phyloP scores from a whole-genome alignment of 2,888 invertebrate genomes.

The Sarcophaga subvicina region DNA sequence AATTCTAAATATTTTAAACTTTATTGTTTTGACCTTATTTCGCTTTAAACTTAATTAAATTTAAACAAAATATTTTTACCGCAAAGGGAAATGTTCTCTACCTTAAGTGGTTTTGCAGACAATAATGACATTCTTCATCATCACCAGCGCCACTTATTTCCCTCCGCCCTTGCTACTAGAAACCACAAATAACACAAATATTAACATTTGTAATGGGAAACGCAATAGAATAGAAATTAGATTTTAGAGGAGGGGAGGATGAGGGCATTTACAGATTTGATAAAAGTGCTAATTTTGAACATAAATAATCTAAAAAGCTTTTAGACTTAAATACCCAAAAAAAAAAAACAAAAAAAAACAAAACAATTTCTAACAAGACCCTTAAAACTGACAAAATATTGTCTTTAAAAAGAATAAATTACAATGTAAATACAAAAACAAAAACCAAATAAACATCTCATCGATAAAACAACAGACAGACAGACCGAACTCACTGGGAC shows the following conservation, averaged over 20 bases:
- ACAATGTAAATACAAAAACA: constrained; percentile 50
- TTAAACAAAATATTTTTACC: neutral
- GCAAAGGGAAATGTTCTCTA: neutral
- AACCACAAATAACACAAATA: constrained; percentile 19
- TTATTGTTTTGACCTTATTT: constrained; percentile 3
- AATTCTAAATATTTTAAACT: neutral
- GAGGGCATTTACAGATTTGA: constrained; percentile 38
- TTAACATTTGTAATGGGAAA: constrained; percentile 47
- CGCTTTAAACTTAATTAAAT: constrained; percentile 2
- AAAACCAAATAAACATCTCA: constrained; percentile 4
- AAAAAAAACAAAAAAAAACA: neutral
- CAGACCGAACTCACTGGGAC: constrained; percentile 31
- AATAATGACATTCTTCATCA: neutral
- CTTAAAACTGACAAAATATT: constrained; percentile 62
- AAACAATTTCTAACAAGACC: constrained; percentile 39
- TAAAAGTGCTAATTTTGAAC: constrained; percentile 61
- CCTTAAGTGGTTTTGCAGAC: constrained; percentile 55
- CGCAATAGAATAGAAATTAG: constrained; percentile 21
- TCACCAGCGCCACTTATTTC: constrained; percentile 8
- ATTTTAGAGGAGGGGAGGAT: neutral
- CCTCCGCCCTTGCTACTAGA: neutral
- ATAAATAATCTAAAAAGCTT: constrained; percentile 65
- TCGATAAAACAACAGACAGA: neutral
- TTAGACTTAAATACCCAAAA: constrained; percentile 41
- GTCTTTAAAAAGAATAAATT: constrained; percentile 60